Evolutionary conservation across 1,140 invertebrate species (phyloP).

Genomic region (Zophobas morio): DNA sequence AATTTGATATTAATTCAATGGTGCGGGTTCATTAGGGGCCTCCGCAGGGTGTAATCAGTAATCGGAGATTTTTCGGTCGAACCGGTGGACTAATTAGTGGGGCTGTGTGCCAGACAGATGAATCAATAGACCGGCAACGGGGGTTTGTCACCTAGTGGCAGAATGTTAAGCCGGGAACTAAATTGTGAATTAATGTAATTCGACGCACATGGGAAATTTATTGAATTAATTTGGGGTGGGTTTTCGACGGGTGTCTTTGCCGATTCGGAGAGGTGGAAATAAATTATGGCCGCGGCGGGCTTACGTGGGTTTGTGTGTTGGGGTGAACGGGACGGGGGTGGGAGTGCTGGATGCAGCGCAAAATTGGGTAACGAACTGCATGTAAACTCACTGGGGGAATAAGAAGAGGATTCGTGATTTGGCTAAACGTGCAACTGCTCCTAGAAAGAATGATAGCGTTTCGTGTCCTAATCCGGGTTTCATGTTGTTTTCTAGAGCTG

Average conservation of each 20-base stretch:
- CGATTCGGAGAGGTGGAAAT: background rate
- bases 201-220: conserved; percentile 17
- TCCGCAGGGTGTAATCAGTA: conserved; percentile 23
- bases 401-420: no score
- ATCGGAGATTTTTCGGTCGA: conserved; percentile 16
- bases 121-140: conserved; percentile 9
- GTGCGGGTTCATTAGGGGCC: background rate
- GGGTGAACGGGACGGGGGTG: no score
- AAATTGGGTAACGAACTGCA: no score
- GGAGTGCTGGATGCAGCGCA: no score
- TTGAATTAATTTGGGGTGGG: conserved; percentile 8
- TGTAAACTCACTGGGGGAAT: no score
- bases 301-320: no score
- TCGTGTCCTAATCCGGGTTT: no score
- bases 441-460: no score
- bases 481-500: no score
- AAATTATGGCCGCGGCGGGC: no score
- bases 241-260: background rate
- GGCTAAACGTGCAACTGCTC: no score
- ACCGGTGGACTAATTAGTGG: conserved; percentile 18
- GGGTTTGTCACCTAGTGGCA: background rate
- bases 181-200: conserved; percentile 35
- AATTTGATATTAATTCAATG: conserved; percentile 13
- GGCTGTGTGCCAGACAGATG: conserved; percentile 5
- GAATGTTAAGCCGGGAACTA: conserved; percentile 1